Base-by-base conservation (phyloP, 1,140 invertebrate species). In the Sarcophaga peregrina region DNA sequence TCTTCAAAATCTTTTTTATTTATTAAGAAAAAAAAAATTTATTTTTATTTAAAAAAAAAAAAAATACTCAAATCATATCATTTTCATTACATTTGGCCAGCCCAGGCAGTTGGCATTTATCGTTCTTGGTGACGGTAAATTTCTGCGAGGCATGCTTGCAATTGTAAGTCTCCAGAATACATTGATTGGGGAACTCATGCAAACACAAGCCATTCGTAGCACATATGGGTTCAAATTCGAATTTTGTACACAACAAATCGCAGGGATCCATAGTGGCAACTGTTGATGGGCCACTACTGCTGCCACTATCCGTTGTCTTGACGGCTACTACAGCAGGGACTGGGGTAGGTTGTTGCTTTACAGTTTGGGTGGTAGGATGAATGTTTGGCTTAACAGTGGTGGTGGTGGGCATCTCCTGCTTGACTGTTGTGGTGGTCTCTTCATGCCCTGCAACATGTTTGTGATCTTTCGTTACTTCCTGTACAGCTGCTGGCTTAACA, bases 131-230 rank as follows among this genome's bases (percentile, higher is more conserved):
- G 6, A 76, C 72, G 8, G 83, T 86, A 84, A 89, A 89, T 7
- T 83, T 50, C 80, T 83, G 13, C 20, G 85, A 83, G 8, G 86
- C 86, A 82, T 89, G 86, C 7, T 84, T 85, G 76, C 88, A 89
- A 68, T 87, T 87, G 62, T 85, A 89, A 13, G 85, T 85, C 47
- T 89, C 86, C 88, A 89, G 87, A 6, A 88, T 85, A 37, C 88
- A 89, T n/a, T 88, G 87, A 75, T 87, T 88, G 11, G 85, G 81
- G 74, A 89, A 89, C 13, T 86, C 86, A 76, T 87, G 86, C 10
- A 87, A 82, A 20, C 88, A 89, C n/a, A 87, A 83, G 73, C 85
- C 87, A 74, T 88, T 89, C 47, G 83, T 83, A 80, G 88, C 88
- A 11, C 88, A 89, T 62, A 89, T 83, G 37, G 85, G 84, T 20